Conservation (phyloP, 1,140 invertebrate species). For the Conopomorpha cramerella region DNA sequence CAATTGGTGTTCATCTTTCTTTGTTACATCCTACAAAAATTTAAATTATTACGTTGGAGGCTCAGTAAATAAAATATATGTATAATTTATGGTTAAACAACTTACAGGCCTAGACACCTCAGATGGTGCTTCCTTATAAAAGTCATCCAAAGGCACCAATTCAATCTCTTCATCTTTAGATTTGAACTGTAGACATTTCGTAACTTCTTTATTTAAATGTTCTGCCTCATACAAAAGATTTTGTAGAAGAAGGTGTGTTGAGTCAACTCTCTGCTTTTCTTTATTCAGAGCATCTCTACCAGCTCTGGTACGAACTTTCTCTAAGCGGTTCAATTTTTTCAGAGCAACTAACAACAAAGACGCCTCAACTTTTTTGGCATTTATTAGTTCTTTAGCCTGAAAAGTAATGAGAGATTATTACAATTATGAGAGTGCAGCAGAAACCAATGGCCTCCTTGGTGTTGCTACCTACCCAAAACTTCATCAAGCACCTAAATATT, state of each 20-base stretch:
- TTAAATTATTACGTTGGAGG: conserved; percentile 6
- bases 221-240: conserved; percentile 95
- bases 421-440: too few species aligned
- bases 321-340: conserved; percentile 89
- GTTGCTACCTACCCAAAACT: too few species aligned
- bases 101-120: conserved; percentile 71
- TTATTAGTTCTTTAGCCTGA: conserved; percentile 66
- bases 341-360: conserved; percentile 77
- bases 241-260: conserved; percentile 87
- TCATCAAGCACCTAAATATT: too few species aligned
- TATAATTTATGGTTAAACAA: conserved; percentile 2
- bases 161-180: conserved; percentile 94
- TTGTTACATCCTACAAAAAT: conserved; percentile 65
- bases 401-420: conserved; percentile 24
- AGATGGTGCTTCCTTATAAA: conserved; percentile 81
- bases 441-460: too few species aligned
- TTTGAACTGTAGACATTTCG: conserved; percentile 92
- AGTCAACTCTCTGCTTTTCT: conserved; percentile 87
- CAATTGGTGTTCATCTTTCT: conserved; percentile 75
- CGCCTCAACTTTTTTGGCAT: conserved; percentile 70
- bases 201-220: conserved; percentile 91
- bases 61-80: not conserved
- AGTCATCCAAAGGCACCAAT: conserved; percentile 83
- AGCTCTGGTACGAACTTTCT: conserved; percentile 84
- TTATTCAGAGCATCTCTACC: conserved; percentile 77